A percentile compares a stretch with the other conserved stretches of the same genome.
phyloP scores from a whole-genome alignment of 2,888 invertebrate genomes.

The Crocallis elinguaria region DNA sequence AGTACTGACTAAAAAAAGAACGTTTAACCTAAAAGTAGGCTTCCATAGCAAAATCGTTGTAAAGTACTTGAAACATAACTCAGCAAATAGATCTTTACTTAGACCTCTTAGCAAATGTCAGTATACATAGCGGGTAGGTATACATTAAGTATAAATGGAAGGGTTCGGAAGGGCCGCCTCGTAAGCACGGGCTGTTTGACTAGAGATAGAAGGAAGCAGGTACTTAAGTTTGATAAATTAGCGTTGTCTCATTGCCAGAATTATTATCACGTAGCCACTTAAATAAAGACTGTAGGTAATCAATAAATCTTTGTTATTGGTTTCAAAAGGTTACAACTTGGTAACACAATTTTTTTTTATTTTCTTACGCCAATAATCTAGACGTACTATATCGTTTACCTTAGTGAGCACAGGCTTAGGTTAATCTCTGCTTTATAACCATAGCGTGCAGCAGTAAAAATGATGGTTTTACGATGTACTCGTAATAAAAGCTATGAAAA shows the following conservation, averaged over 20 bases:
- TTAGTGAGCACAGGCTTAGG: background rate
- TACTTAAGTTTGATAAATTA: conserved; percentile 38
- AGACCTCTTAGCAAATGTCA: conserved; percentile 19
- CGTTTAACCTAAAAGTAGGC: too few species aligned
- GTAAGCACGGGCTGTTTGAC: conserved; percentile 35
- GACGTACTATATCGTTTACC: background rate
- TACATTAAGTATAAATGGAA: conserved; percentile 19
- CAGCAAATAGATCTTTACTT: conserved; percentile 14
- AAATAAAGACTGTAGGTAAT: conserved; percentile 1
- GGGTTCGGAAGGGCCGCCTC: conserved; percentile 31
- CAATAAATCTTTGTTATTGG: conserved; percentile 2
- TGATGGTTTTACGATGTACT: conserved; percentile 5
- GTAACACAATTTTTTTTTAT: too few species aligned
- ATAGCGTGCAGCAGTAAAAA: background rate
- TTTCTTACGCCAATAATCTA: background rate
- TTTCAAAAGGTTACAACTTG: background rate
- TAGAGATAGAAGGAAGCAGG: conserved; percentile 37
- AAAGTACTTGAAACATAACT: conserved; percentile 2
- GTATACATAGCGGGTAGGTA: background rate
- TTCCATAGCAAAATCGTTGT: background rate
- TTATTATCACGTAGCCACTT: conserved; percentile 23
- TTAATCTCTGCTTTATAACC: background rate
- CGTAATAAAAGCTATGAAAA: background rate
- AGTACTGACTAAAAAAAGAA: too few species aligned
- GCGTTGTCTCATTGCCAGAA: conserved; percentile 22